Evolutionary conservation across 1,140 invertebrate genomes (phyloP).

Genomic region (Drosophila biarmipes): DNA sequence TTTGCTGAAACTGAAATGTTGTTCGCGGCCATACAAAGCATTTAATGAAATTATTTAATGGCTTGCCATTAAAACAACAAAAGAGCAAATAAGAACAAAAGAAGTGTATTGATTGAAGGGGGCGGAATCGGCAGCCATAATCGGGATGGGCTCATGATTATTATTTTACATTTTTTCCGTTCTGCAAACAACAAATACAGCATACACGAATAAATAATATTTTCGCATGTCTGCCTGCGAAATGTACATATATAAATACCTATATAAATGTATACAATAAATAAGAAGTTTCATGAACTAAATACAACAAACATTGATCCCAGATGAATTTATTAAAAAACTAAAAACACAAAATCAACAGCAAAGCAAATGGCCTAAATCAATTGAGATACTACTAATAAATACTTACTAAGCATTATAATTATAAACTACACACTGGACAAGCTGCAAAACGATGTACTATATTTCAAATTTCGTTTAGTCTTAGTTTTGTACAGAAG

Average conservation of each 20-base stretch:
- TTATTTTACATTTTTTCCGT: constrained; percentile 45
- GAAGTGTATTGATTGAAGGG: constrained; percentile 33
- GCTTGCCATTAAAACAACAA: constrained; percentile 78
- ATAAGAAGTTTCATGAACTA: constrained; percentile 63
- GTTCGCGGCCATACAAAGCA: constrained; percentile 58
- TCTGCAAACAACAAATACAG: constrained; percentile 42
- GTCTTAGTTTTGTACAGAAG: constrained; percentile 24
- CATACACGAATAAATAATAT: constrained; percentile 69
- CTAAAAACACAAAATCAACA: constrained; percentile 23
- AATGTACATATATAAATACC: constrained; percentile 64
- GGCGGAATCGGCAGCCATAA: constrained; percentile 10
- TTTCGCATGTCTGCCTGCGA: constrained; percentile 52
- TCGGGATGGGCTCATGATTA: constrained; percentile 18
- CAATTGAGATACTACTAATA: constrained; percentile 61
- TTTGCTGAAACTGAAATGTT: constrained; percentile 32
- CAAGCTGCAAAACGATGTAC: constrained; percentile 9
- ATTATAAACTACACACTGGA: constrained; percentile 30
- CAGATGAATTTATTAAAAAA: constrained; percentile 42
- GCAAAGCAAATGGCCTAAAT: constrained; percentile 34
- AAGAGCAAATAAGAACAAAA: constrained; percentile 55
- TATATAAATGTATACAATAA: constrained; percentile 40
- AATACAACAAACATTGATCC: constrained; percentile 37
- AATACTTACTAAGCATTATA: constrained; percentile 64
- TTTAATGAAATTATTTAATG: constrained; percentile 82
- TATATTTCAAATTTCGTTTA: constrained; percentile 14